Conservation (phyloP, 2,797 vertebrate species). For the Semaprochilodus insignis region DNA sequence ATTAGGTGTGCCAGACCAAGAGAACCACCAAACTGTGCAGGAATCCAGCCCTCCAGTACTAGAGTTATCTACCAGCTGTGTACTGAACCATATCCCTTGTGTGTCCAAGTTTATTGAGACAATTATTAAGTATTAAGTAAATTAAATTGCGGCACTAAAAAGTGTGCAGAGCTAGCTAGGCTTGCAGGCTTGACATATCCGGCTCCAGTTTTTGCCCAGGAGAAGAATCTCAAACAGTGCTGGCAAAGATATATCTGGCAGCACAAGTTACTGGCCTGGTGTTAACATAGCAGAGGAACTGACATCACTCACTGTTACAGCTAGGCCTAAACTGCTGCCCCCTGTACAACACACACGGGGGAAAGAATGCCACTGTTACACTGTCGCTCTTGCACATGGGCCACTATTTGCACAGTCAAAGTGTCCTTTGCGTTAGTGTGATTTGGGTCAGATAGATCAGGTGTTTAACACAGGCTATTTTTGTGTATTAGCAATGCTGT, state of each 20-base stretch:
- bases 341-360: constrained; percentile 30
- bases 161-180: constrained; percentile 25
- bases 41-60: no score
- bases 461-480: constrained; percentile 57
- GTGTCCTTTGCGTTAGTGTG: constrained; percentile 17
- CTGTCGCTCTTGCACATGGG: constrained; percentile 1
- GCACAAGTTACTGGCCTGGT: constrained; percentile 66
- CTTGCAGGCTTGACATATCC: constrained; percentile 62
- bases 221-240: constrained; percentile 78
- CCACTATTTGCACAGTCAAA: constrained; percentile 23
- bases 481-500: constrained; percentile 47
- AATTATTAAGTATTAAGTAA: constrained; percentile 29
- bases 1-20: no score
- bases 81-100: neutral
- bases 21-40: no score
- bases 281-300: constrained; percentile 72
- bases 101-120: neutral
- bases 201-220: constrained; percentile 58
- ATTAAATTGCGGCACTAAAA: constrained; percentile 24
- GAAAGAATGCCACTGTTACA: constrained; percentile 36
- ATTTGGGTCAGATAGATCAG: constrained; percentile 37
- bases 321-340: constrained; percentile 55
- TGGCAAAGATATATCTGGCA: constrained; percentile 79
- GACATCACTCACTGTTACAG: constrained; percentile 75
- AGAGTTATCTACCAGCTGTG: no score